Evolutionary conservation across 2,113 vertebrate species (phyloP).

Genomic region (Pardalotus punctatus): DNA sequence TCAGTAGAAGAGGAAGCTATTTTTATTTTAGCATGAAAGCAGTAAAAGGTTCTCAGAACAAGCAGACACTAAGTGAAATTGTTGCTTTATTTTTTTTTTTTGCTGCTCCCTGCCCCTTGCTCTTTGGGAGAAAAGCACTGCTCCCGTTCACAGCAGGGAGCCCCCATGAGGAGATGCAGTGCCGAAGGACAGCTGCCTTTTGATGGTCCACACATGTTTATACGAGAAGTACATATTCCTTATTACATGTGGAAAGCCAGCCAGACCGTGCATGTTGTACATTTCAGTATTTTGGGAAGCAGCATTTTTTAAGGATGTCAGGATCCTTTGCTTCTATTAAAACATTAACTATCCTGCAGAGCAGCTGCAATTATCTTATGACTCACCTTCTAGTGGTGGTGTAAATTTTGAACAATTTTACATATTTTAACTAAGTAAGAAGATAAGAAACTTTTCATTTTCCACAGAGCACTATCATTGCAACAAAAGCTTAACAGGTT

Average conservation of each 20-base stretch:
- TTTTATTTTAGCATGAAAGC: background rate
- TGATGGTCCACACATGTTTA: accelerated
- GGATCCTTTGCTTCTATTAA: background rate
- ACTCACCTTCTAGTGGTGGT: background rate
- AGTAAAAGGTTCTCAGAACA: background rate
- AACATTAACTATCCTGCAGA: background rate
- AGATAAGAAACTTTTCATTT: background rate
- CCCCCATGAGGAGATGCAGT: background rate
- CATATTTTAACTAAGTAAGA: background rate
- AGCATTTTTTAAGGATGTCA: background rate
- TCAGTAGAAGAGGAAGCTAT: background rate
- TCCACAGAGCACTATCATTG: background rate
- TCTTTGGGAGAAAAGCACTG: background rate
- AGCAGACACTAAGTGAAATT: background rate
- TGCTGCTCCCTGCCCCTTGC: background rate
- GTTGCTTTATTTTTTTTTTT: background rate
- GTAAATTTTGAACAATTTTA: background rate
- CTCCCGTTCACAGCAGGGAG: accelerated
- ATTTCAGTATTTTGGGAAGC: background rate
- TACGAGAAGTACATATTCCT: background rate
- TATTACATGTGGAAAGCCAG: background rate
- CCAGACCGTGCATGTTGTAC: background rate
- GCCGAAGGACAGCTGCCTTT: background rate
- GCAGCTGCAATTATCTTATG: background rate
- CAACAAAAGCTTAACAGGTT: background rate